A percentile compares a stretch with the other conserved stretches of the same genome.
These are phyloP conservation scores for Rhorus exstirpatorius DNA, from an alignment of 2,888 invertebrate genomes.

Conservation along the genomic window DNA sequence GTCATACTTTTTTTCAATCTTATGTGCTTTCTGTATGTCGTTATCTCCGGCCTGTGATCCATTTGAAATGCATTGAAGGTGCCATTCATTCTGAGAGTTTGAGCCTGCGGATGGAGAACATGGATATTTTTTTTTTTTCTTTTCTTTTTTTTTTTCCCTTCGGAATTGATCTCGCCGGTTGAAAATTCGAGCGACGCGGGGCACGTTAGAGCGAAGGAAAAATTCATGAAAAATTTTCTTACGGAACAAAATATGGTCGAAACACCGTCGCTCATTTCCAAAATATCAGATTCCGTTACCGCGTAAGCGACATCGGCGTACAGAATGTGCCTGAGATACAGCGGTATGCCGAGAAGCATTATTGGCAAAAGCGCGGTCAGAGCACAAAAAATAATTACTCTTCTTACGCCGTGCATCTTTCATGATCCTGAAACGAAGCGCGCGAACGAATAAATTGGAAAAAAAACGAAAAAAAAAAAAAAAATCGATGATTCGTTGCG, in stretches of 20 bases:
- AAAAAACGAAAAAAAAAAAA: too few species aligned
- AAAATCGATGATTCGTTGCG: neutral
- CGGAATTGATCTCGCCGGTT: too few species aligned
- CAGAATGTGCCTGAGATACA: conserved; percentile 92
- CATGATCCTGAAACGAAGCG: conserved; percentile 86
- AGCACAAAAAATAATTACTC: conserved; percentile 92
- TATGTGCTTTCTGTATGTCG: conserved; percentile 91
- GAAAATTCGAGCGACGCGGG: too few species aligned
- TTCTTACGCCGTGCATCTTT: conserved; percentile 93
- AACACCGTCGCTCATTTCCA: conserved; percentile 93
- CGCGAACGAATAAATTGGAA: neutral
- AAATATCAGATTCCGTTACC: conserved; percentile 94
- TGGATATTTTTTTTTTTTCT: too few species aligned
- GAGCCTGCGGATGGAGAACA: conserved; percentile 88
- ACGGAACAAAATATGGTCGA: conserved; percentile 93
- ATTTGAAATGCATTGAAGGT: conserved; percentile 92
- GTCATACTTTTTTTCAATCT: conserved; percentile 93
- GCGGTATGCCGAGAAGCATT: conserved; percentile 91
- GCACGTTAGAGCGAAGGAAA: too few species aligned
- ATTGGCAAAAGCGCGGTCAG: conserved; percentile 92
- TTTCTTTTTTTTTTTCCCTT: too few species aligned
- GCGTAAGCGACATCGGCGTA: conserved; percentile 93
- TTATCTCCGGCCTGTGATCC: conserved; percentile 90
- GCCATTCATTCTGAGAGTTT: conserved; percentile 92
- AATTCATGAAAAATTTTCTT: too few species aligned